Conservation (phyloP, 2,113 vertebrate genomes). For the Cavia aperea region DNA sequence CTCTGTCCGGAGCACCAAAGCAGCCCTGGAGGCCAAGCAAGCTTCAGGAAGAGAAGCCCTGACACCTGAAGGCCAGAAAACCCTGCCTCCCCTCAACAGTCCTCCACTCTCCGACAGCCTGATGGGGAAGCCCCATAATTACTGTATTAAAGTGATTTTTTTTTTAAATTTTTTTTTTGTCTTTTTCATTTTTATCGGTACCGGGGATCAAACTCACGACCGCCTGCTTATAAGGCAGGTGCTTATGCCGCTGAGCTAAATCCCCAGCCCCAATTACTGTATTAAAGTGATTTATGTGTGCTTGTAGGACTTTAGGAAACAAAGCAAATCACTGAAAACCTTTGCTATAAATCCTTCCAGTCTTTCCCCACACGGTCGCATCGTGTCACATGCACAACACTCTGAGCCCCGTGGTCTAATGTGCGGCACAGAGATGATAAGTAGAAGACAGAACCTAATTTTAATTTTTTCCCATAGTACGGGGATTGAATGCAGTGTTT, state of each 20-base stretch:
- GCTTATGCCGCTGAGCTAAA: too few species aligned
- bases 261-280: background rate
- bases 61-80: conserved; percentile 1
- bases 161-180: too few species aligned
- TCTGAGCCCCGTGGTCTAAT: background rate
- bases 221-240: too few species aligned
- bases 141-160: background rate
- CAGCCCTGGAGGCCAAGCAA: background rate
- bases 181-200: too few species aligned
- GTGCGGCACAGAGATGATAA: background rate
- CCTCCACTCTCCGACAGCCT: background rate
- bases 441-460: background rate
- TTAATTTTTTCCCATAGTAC: background rate
- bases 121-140: background rate
- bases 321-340: background rate
- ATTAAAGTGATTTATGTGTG: background rate
- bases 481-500: background rate
- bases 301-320: conserved; percentile 20
- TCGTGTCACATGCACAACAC: background rate
- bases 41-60: background rate
- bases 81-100: background rate
- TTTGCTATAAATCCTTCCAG: background rate
- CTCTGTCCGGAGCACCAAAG: background rate
- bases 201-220: too few species aligned
- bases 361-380: background rate